Percentiles rank a stretch among this genome's conserved stretches.
These are phyloP conservation scores for Sebastes matsubarae DNA, from an alignment of 2,797 vertebrate species.

Conservation along the genomic window DNA sequence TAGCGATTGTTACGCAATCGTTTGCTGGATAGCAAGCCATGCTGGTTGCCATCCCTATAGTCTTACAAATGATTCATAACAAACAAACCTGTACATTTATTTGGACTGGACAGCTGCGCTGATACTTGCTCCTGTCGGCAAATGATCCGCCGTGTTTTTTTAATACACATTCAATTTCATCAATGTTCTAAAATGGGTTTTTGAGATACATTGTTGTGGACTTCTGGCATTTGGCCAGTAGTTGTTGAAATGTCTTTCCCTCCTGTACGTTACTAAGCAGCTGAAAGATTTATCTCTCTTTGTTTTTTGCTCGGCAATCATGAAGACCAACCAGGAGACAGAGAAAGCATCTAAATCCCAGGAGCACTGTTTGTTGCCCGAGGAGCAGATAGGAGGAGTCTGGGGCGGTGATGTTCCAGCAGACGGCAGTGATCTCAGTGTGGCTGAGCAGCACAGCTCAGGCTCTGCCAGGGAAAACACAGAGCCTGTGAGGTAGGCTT, in stretches of 20 bases:
- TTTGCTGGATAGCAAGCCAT: too few species aligned
- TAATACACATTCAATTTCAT: neutral
- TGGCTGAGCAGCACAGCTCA: slow-evolving; percentile 37
- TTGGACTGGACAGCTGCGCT: too few species aligned
- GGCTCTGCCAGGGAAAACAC: slow-evolving; percentile 55
- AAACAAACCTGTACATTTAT: too few species aligned
- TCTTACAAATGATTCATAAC: too few species aligned
- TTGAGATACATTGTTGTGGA: neutral
- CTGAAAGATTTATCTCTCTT: neutral
- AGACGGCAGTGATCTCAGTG: slow-evolving; percentile 11
- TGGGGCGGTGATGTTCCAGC: slow-evolving; percentile 5
- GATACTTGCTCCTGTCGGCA: too few species aligned
- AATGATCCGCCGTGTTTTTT: too few species aligned
- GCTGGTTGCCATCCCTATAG: too few species aligned
- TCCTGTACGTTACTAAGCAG: neutral
- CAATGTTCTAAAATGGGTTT: neutral
- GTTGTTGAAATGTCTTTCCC: neutral
- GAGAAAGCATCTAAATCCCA: neutral
- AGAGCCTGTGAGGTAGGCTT: slow-evolving; percentile 72
- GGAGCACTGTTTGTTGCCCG: neutral
- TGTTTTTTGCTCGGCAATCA: neutral
- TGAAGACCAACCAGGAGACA: neutral
- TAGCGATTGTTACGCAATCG: too few species aligned
- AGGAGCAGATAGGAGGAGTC: neutral
- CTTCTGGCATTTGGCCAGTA: neutral